Evolutionary conservation across 1,140 invertebrate species (phyloP).

Genomic region (Odontomachus brunneus): DNA sequence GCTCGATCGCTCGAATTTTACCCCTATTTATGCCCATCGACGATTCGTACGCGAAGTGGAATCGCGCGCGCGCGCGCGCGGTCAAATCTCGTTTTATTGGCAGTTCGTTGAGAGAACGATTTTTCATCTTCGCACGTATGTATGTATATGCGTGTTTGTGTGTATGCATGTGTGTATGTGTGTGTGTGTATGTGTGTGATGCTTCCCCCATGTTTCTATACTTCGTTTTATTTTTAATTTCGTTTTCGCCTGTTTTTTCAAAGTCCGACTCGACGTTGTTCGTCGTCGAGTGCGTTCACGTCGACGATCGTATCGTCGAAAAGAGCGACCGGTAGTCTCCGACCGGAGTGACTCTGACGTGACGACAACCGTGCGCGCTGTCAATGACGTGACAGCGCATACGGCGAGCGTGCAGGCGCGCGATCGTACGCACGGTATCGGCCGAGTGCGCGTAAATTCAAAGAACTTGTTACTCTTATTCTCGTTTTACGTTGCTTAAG

Average conservation of each 20-base stretch:
- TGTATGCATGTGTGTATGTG: too few relatives aligned
- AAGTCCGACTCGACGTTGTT: not conserved
- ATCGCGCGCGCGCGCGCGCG: not conserved
- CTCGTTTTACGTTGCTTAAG: conserved; percentile 82
- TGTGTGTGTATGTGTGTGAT: too few relatives aligned
- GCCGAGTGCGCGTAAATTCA: conserved; percentile 70
- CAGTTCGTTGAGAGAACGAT: conserved; percentile 43
- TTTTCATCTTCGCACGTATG: not conserved
- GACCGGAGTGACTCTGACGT: conserved; percentile 14
- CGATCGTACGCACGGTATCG: conserved; percentile 28
- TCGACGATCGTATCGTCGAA: conserved; percentile 41
- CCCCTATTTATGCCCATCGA: conserved; percentile 17
- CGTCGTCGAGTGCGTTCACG: conserved; percentile 22
- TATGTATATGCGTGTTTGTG: too few relatives aligned
- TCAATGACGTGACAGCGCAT: not conserved
- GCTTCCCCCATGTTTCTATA: too few relatives aligned
- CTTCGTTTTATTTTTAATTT: not conserved
- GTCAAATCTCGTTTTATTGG: conserved; percentile 11
- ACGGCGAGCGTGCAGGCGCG: conserved; percentile 4
- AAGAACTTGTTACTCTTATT: conserved; percentile 76
- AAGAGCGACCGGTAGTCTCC: conserved; percentile 10
- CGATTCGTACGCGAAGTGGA: conserved; percentile 18
- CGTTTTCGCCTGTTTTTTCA: not conserved
- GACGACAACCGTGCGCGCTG: not conserved
- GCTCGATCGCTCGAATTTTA: conserved; percentile 36